Percentiles rank a stretch among this genome's conserved stretches.
These are phyloP conservation scores for Sebastes oblongus DNA, from an alignment of 2,797 vertebrate genomes.

Conservation along the genomic window DNA sequence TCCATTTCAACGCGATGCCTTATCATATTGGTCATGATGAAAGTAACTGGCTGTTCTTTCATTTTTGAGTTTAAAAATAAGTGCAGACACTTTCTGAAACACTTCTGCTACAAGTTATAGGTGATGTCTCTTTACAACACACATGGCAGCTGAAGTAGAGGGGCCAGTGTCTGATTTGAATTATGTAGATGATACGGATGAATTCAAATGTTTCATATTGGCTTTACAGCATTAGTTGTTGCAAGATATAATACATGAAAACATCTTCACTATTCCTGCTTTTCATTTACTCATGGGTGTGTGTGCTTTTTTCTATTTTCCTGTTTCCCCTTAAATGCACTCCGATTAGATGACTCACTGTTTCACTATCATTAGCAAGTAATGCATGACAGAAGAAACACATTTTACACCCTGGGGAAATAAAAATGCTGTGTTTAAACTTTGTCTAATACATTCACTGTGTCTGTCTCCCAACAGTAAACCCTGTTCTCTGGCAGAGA, in stretches of 20 bases:
- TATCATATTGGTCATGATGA: background rate
- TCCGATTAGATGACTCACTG: background rate
- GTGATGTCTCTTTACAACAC: background rate
- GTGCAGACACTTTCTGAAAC: background rate
- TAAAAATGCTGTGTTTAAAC: background rate
- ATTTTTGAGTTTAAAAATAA: background rate
- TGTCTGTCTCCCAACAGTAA: constrained; percentile 73
- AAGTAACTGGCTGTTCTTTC: background rate
- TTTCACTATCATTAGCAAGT: constrained; percentile 7
- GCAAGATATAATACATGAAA: background rate
- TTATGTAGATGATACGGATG: background rate
- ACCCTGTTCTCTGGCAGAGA: constrained; percentile 52
- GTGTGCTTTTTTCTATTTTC: background rate
- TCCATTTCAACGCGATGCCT: background rate
- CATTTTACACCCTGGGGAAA: background rate
- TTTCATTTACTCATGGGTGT: background rate
- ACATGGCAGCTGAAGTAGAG: background rate
- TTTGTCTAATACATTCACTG: constrained; percentile 13
- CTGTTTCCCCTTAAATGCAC: background rate
- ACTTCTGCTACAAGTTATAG: background rate
- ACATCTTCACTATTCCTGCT: background rate
- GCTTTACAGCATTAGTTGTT: background rate
- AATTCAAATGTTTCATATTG: background rate
- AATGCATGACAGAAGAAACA: background rate
- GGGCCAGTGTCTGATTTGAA: background rate